These are phyloP conservation scores for Carpatolechia fugitivella DNA, from an alignment of 2,888 invertebrate species.

Conservation along the genomic window DNA sequence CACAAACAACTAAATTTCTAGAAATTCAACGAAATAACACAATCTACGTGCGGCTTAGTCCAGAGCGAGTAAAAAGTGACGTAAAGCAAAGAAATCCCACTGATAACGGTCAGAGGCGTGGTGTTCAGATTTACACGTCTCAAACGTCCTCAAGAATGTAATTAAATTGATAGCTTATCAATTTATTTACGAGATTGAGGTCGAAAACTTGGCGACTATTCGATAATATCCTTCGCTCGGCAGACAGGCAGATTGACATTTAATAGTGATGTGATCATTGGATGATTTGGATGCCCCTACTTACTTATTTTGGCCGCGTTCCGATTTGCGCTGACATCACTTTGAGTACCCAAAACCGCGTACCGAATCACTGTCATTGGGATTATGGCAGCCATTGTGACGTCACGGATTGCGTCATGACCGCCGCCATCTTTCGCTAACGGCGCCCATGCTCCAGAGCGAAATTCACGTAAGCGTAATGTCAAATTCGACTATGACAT, in stretches of 20 bases:
- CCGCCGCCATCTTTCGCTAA: too few relatives aligned
- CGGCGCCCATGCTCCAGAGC: too few relatives aligned
- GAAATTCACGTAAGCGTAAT: too few relatives aligned
- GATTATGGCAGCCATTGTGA: too few relatives aligned
- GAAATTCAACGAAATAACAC: background rate
- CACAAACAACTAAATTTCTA: background rate
- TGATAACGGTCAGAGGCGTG: conserved; percentile 1
- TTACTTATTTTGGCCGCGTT: too few relatives aligned
- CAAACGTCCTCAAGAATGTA: conserved; percentile 2
- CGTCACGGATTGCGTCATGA: too few relatives aligned
- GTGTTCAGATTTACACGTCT: conserved; percentile 14
- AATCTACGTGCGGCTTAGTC: background rate
- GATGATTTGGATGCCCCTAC: too few relatives aligned
- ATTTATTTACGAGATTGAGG: conserved; percentile 1
- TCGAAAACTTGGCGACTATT: background rate
- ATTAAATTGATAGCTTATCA: conserved; percentile 8
- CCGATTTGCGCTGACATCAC: too few relatives aligned
- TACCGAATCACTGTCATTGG: too few relatives aligned
- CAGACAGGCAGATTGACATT: background rate
- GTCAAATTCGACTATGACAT: too few relatives aligned
- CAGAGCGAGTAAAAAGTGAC: background rate
- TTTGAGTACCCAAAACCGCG: too few relatives aligned
- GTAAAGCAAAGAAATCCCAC: background rate
- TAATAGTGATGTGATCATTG: too few relatives aligned
- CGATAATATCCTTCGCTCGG: background rate